Base-by-base conservation (phyloP, 1,140 invertebrate species). In the Matsumurasca onukii region DNA sequence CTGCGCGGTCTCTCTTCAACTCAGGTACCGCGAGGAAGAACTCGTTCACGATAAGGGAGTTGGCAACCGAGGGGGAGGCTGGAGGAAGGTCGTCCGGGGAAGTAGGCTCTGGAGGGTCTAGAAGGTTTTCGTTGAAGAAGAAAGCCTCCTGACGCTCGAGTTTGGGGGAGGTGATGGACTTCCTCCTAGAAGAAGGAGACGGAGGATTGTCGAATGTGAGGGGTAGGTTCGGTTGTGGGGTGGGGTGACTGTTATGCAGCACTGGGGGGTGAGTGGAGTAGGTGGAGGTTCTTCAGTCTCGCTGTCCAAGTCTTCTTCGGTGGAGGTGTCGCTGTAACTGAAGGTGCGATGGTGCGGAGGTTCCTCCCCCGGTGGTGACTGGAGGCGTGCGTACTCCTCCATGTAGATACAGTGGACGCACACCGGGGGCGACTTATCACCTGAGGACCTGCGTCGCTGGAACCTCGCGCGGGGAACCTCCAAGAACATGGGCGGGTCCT, bases 11-110 rank as follows among this genome's bases (percentile, higher is more conserved):
- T 0, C 91, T 82, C 73, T 89, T 89, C 65, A 93, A 77, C 73
- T 93, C 90, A 1, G 91, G 91, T n/a, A 93, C 91, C 17, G 89
- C 86, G 1, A 92, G 79, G 75, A 91, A 93, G 65, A 92, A 91
- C 74, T 93, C 91, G 24, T 87, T 82, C 0, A 88, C 86, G 5
- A 83, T 80, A 27, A 82, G 77, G 34, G 34, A 25, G 64, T 39
- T 71, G 24, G 55, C 24, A 48, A 62, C 69, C 20, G 49, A 1
- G 15, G 48, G 39, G 48, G 30, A 13, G 45, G 79, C 17, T 86
- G 30, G 84, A 76, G 39, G 31, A 76, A 31, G 31, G 3, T 49
- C 45, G 30, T 52, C 39, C 22, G 45, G 64, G 12, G 64, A 17
- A 17, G 24, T 77, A 73, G 0, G 49, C 74, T 22, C 73, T 74